Evolutionary conservation across 2,113 vertebrate genomes (phyloP), one percentile per base, ranked within the genome.

Genomic region (Anhinga anhinga): DNA sequence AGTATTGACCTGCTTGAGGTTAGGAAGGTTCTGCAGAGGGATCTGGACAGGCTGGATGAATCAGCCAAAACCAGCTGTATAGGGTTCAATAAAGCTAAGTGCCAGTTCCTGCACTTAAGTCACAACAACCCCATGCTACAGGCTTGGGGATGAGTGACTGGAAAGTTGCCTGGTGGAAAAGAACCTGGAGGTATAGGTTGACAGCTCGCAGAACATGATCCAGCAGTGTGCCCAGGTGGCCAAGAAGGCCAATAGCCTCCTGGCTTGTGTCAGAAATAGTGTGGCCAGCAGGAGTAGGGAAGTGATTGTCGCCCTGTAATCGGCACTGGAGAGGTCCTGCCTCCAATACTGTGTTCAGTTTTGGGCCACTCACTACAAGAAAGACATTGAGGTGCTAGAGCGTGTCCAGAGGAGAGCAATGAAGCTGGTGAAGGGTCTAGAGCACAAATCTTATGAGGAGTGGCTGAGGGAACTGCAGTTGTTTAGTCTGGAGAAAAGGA

Each of bases 321-420:
- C 1, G 0, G 21, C 25, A 15, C 40, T 47, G 34, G 21, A 32
- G 63, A 58, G 32, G 13, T 16, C 1, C 2, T 16, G 47, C 5
- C 21, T 47, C 2, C 1, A 47, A 16, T 40, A 11, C 21, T 50
- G 16, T 27, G 36, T 67, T 18, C 62, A 47, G 5, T 67, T 81
- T 81, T 81, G 63, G 34, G 25, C 7, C 32, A 5, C 15, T 45
- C 40, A 30, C 11, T 45, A 18, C 20, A 25, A 25, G 47, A 74
- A 58, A 6, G 34, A 56, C 45, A 45, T 10, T 25, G 11, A 36
- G 40, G 26, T 67, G 12, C 32, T 42, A 9, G 29, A 34, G 5
- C 3, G 8, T 9, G 16, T 45, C 34, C 11, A 44, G 4, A 81
- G 34, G 45, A 45, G 15, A 3, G 40, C 5, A 67, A 11, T 3